Conservation (phyloP, 2,113 vertebrate genomes). For the Donacobius atricapilla region DNA sequence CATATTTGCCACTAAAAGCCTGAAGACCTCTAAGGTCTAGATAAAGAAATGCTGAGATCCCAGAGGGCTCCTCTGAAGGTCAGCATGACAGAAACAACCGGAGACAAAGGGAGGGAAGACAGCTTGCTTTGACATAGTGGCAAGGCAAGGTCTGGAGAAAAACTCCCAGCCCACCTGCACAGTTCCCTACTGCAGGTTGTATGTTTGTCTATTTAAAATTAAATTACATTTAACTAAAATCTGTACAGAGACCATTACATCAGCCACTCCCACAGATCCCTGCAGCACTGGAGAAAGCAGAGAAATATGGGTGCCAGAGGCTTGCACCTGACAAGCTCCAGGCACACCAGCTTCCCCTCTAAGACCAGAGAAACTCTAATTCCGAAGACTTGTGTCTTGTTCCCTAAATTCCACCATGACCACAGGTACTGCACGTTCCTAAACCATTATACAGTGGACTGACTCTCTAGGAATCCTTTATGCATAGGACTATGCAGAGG, state of each 20-base stretch:
- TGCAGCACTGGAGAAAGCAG: neutral
- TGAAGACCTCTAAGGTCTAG: neutral
- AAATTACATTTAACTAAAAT: neutral
- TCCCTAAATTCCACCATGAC: neutral
- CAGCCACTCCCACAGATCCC: accelerated
- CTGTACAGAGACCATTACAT: neutral
- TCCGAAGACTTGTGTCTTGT: neutral
- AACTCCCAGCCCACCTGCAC: neutral
- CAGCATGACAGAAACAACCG: neutral
- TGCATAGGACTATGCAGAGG: neutral
- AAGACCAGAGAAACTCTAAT: neutral
- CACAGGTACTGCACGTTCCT: neutral
- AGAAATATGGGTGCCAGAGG: neutral
- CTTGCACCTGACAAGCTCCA: neutral
- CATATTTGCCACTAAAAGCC: neutral
- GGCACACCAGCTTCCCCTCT: neutral
- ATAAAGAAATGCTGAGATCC: neutral
- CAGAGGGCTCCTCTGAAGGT: conserved; percentile 44
- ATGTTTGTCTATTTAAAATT: neutral
- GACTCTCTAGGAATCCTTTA: neutral
- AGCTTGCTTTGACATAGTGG: neutral
- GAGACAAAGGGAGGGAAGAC: neutral
- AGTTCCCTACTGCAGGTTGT: neutral
- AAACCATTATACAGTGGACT: accelerated
- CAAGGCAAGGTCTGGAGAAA: neutral